A percentile compares a stretch with the other conserved stretches of the same genome.
These are phyloP conservation scores for Troglohyphantes excavatus DNA, from an alignment of 2,888 invertebrate genomes.

Conservation along the genomic window DNA sequence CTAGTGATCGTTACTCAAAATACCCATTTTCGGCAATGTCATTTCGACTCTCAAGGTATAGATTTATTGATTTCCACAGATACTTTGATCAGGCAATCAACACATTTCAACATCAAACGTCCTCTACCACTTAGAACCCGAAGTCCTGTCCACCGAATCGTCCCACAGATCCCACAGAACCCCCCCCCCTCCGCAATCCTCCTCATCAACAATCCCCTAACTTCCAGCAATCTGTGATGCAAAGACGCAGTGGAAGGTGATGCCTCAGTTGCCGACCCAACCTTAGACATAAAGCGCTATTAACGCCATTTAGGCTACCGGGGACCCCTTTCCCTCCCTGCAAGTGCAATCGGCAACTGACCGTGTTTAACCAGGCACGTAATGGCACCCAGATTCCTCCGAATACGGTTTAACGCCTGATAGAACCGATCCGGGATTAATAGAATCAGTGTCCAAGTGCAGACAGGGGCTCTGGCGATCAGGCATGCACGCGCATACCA, in stretches of 20 bases:
- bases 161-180: not conserved
- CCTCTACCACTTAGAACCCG: not conserved
- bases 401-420: conserved; percentile 73
- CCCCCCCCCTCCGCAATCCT: not conserved
- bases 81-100: too few species aligned
- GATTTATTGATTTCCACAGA: too few species aligned
- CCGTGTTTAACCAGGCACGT: conserved; percentile 52
- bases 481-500: not conserved
- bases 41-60: too few species aligned
- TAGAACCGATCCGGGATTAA: conserved; percentile 62
- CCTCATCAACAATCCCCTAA: not conserved
- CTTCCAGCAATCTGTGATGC: too few species aligned
- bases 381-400: conserved; percentile 37
- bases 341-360: conserved; percentile 22
- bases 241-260: not conserved
- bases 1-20: too few species aligned
- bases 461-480: not conserved
- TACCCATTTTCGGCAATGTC: too few species aligned
- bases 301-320: conserved; percentile 46
- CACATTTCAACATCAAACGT: conserved; percentile 2
- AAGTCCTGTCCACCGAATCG: not conserved
- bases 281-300: conserved; percentile 29
- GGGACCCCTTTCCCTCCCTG: not conserved
- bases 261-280: not conserved
- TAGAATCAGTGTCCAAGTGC: conserved; percentile 35